Evolutionary conservation across 2,113 vertebrate species (phyloP).

Genomic region (Scytalopus superciliaris): DNA sequence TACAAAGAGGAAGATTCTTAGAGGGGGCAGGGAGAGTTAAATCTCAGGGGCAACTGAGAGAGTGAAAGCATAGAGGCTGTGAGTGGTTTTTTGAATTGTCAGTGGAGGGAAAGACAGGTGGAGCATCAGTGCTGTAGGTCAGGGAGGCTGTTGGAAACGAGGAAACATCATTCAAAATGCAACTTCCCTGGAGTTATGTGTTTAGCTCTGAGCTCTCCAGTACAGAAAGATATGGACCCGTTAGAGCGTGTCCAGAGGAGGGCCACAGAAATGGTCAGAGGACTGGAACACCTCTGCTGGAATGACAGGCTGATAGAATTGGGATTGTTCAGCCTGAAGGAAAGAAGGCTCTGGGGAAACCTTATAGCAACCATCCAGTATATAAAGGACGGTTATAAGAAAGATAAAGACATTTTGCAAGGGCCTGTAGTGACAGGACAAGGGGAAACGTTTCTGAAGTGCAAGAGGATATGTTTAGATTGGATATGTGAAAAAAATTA

Average conservation of each 20-base stretch:
- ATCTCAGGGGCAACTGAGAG: not conserved
- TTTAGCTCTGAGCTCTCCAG: not conserved
- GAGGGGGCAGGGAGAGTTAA: not conserved
- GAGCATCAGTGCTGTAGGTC: fast-evolving
- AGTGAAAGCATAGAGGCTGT: not conserved
- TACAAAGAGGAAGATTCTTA: not conserved
- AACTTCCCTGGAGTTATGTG: not conserved
- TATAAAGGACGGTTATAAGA: not conserved
- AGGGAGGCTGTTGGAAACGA: not conserved
- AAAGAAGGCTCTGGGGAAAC: not conserved
- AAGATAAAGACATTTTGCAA: not conserved
- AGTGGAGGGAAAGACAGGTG: not conserved
- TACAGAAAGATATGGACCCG: not conserved
- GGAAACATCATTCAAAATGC: not conserved
- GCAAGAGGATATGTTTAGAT: not conserved
- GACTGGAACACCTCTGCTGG: not conserved
- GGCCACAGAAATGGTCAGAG: not conserved
- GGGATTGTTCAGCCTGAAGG: not conserved
- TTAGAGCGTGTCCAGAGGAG: not conserved
- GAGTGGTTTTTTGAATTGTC: not conserved
- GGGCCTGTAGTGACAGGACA: not conserved
- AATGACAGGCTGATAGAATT: not conserved
- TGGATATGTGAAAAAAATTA: not conserved
- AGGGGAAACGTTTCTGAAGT: not conserved
- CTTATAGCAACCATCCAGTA: not conserved